Conservation (phyloP, 2,113 vertebrate species). For the Ascaphus truei region DNA sequence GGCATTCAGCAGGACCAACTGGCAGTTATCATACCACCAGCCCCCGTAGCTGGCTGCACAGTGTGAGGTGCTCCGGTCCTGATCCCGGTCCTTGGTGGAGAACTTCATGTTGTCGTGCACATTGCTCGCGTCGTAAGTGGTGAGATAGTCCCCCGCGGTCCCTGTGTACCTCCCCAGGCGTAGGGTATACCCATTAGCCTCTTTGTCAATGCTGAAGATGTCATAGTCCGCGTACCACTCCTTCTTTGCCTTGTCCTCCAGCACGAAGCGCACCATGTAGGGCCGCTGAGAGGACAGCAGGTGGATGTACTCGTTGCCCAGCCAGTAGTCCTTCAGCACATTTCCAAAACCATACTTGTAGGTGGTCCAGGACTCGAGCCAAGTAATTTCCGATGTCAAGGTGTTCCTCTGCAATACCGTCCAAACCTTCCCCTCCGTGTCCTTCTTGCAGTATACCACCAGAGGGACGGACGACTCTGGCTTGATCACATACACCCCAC, state of each 20-base stretch:
- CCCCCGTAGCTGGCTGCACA: slow-evolving; percentile 46
- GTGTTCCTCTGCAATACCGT: slow-evolving; percentile 33
- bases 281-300: background rate
- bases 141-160: slow-evolving; percentile 41
- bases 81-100: slow-evolving; percentile 45
- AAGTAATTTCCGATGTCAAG: slow-evolving; percentile 1
- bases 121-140: slow-evolving; percentile 39
- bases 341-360: slow-evolving; percentile 33
- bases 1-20: slow-evolving; percentile 44
- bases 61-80: slow-evolving; percentile 46
- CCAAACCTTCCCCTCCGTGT: slow-evolving; percentile 19
- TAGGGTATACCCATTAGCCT: slow-evolving; percentile 19
- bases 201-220: slow-evolving; percentile 15
- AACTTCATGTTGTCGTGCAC: slow-evolving; percentile 57
- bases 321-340: slow-evolving; percentile 17
- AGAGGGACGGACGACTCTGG: slow-evolving; percentile 11
- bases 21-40: slow-evolving; percentile 56
- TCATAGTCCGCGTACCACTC: slow-evolving; percentile 23
- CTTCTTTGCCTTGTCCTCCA: background rate
- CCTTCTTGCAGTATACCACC: slow-evolving; percentile 27
- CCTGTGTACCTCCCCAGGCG: slow-evolving; percentile 25
- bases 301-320: slow-evolving; percentile 37
- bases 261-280: slow-evolving; percentile 39
- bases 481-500: slow-evolving; percentile 21
- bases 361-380: slow-evolving; percentile 40